A percentile compares a stretch with the other conserved stretches of the same genome.
Conservation (phyloP, 2,888 invertebrate genomes). For the Synergus laeviventris region DNA sequence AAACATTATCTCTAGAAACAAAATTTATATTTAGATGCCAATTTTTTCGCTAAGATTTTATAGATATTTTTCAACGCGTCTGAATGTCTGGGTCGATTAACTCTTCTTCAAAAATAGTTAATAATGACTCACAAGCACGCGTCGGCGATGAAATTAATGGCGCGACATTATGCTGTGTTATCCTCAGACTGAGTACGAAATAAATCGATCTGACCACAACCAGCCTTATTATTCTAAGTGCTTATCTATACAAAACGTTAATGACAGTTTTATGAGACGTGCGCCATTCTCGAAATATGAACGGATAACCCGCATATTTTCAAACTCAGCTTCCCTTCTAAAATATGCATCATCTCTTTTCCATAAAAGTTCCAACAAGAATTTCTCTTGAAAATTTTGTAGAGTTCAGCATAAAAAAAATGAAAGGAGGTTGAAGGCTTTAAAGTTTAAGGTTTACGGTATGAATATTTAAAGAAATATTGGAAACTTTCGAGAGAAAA, state of each 20-base stretch:
- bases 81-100: neutral
- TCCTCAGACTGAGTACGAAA: constrained; percentile 42
- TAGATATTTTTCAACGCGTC: neutral
- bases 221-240: constrained; percentile 34
- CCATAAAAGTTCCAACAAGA: neutral
- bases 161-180: constrained; percentile 47
- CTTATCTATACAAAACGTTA: constrained; percentile 51
- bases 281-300: constrained; percentile 17
- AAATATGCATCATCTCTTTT: constrained; percentile 6
- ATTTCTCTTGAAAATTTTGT: neutral
- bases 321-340: neutral
- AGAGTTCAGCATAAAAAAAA: neutral
- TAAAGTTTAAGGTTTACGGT: neutral
- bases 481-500: neutral
- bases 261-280: constrained; percentile 52
- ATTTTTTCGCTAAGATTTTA: neutral
- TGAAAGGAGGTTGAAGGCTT: neutral
- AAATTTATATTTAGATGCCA: neutral
- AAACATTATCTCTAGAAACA: neutral
- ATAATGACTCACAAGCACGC: neutral
- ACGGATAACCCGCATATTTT: constrained; percentile 36
- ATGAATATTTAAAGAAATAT: neutral
- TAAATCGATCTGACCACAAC: constrained; percentile 43
- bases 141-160: constrained; percentile 22
- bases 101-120: neutral